phyloP scores from a whole-genome alignment of 2,888 invertebrate genomes.

The Camptogramma bilineatum region DNA sequence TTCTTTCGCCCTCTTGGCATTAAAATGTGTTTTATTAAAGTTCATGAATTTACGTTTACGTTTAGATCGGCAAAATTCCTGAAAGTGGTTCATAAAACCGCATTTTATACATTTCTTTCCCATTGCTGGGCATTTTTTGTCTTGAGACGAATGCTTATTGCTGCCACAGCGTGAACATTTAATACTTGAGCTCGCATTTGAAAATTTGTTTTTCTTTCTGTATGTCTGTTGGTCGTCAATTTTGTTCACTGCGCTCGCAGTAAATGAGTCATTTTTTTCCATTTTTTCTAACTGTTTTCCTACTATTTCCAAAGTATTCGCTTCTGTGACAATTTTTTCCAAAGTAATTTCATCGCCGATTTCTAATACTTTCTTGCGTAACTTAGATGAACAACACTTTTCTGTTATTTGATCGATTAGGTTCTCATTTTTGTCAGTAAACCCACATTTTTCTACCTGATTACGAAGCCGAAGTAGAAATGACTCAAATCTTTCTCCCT shows the following conservation, averaged over 20 bases:
- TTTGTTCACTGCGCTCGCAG: background rate
- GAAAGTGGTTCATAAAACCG: constrained; percentile 15
- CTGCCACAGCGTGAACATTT: background rate
- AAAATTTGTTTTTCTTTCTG: background rate
- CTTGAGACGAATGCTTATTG: constrained; percentile 1
- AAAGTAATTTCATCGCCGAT: background rate
- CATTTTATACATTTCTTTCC: constrained; percentile 18
- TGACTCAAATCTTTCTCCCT: constrained; percentile 3
- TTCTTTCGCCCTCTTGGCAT: constrained; percentile 2
- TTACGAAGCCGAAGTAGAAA: constrained; percentile 3
- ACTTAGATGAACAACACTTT: constrained; percentile 2
- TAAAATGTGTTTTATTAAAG: constrained; percentile 3
- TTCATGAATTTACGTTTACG: constrained; percentile 2
- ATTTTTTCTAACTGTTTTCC: constrained; percentile 1
- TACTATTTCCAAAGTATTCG: constrained; percentile 1
- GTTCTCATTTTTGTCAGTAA: constrained; percentile 5
- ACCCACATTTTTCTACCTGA: constrained; percentile 4
- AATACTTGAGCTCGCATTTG: background rate
- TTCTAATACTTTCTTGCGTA: background rate
- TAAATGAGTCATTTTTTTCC: background rate
- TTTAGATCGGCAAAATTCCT: background rate
- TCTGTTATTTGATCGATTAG: constrained; percentile 1
- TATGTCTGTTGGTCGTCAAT: background rate
- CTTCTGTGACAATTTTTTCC: background rate
- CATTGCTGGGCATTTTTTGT: constrained; percentile 5